phyloP scores from a whole-genome alignment of 2,113 vertebrate species.

The Cavia porcellus region DNA sequence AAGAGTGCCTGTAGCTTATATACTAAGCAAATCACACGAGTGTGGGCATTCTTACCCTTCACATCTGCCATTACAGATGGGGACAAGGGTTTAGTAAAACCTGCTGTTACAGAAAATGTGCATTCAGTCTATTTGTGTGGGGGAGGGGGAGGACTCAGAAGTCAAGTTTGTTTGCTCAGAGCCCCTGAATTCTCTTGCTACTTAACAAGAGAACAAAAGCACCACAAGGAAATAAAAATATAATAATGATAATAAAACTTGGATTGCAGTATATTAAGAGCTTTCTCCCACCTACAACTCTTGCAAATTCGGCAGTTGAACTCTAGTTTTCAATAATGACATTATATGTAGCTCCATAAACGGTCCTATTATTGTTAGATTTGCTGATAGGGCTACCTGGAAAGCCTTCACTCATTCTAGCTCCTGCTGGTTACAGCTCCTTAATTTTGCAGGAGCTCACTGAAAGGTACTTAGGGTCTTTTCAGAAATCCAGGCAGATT shows the following conservation, averaged over 20 bases:
- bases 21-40: background rate
- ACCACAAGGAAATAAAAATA: background rate
- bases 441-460: background rate
- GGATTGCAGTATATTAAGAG: background rate
- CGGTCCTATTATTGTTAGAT: background rate
- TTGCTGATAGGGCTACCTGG: background rate
- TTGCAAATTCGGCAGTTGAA: background rate
- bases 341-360: background rate
- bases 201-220: background rate
- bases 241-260: background rate
- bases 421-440: background rate
- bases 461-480: background rate
- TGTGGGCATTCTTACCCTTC: background rate
- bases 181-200: background rate
- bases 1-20: background rate
- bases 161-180: background rate
- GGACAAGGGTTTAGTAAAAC: background rate
- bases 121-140: background rate
- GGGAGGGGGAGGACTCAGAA: background rate
- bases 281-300: background rate
- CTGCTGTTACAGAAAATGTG: background rate
- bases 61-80: background rate
- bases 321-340: background rate
- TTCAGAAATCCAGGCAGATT: background rate
- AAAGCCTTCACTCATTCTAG: background rate